These are phyloP conservation scores for Epizoanthus ramosus DNA, from an alignment of 92 coral and sea anemone species.

Conservation along the genomic window DNA sequence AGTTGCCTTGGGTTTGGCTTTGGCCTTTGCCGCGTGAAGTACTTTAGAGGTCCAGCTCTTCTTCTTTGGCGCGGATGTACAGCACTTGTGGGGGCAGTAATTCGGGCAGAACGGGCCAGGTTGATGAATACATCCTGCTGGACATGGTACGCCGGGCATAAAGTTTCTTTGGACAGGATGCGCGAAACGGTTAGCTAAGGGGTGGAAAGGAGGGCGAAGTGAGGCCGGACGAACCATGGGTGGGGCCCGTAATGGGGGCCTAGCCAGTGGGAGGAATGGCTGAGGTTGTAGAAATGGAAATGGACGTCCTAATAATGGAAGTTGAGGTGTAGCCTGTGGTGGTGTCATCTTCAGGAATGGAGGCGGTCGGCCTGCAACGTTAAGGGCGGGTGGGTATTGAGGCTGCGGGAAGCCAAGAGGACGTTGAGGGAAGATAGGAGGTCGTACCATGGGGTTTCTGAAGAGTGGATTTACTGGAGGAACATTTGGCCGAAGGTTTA, in stretches of 20 bases:
- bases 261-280: constrained; percentile 10
- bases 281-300: constrained; percentile 19
- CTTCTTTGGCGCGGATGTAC: constrained; percentile 27
- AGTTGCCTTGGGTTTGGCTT: not conserved
- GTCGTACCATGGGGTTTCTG: not conserved
- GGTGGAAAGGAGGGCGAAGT: not conserved
- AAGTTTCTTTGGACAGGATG: constrained; percentile 12
- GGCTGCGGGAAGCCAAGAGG: constrained; percentile 12
- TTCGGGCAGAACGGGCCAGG: constrained; percentile 55
- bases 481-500: constrained; percentile 12
- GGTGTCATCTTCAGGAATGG: constrained; percentile 23
- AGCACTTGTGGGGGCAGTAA: constrained; percentile 72
- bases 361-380: not conserved
- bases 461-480: not conserved
- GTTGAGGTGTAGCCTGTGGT: not conserved
- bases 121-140: not conserved
- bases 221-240: not conserved
- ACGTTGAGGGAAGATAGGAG: constrained; percentile 7
- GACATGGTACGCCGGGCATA: constrained; percentile 13
- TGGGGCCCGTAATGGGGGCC: not conserved
- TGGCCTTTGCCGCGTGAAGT: not conserved
- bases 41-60: not conserved
- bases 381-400: constrained; percentile 2
- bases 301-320: constrained; percentile 30
- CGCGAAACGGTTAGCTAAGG: not conserved